A percentile compares a stretch with the other conserved stretches of the same genome.
phyloP scores from a whole-genome alignment of 2,797 vertebrate species.

The Anableps anableps region DNA sequence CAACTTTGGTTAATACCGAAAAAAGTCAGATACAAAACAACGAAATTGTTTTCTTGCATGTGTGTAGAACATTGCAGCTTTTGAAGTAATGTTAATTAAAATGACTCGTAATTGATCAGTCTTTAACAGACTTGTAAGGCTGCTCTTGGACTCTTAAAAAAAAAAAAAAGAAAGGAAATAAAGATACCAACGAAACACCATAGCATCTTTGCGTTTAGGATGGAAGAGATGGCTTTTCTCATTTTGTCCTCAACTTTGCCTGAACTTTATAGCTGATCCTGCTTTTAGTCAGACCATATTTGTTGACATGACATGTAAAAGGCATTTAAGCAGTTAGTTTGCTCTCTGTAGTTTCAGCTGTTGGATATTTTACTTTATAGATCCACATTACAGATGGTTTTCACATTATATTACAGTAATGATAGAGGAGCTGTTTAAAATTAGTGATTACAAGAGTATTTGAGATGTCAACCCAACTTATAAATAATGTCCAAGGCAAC shows the following conservation, averaged over 20 bases:
- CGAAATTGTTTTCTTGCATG: not conserved
- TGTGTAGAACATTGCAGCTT: not conserved
- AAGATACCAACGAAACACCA: constrained; percentile 54
- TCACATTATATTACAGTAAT: constrained; percentile 5
- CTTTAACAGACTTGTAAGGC: not conserved
- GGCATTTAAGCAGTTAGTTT: not conserved
- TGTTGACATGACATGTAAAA: constrained; percentile 5
- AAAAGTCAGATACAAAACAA: not conserved
- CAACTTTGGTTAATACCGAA: not conserved
- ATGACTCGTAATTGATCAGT: not conserved
- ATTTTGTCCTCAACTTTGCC: not conserved
- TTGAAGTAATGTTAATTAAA: not conserved
- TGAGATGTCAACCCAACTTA: constrained; percentile 27
- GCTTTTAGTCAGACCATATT: not conserved
- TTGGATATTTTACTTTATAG: constrained; percentile 7
- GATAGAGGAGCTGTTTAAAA: constrained; percentile 13
- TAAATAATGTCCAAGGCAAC: constrained; percentile 33
- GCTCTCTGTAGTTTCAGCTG: constrained; percentile 3
- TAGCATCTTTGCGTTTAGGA: constrained; percentile 41
- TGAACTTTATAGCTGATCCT: not conserved
- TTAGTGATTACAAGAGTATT: constrained; percentile 17
- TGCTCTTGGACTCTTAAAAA: constrained; percentile 10
- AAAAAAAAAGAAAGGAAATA: constrained; percentile 32
- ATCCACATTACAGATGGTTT: not conserved
- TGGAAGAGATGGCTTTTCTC: constrained; percentile 35